phyloP scores from a whole-genome alignment of 2,797 vertebrate genomes.

The Pseudochirops corinnae region DNA sequence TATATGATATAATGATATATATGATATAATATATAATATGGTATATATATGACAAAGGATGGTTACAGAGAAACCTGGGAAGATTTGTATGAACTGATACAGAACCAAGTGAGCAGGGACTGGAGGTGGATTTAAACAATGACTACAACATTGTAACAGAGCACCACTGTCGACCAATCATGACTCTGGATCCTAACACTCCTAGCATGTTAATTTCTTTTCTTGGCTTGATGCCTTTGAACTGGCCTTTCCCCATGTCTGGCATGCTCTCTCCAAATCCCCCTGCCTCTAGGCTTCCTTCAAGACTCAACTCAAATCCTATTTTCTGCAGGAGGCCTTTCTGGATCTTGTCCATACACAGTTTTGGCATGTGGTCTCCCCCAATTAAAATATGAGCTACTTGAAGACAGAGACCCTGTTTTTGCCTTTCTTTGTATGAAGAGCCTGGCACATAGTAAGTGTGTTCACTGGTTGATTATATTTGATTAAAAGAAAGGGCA shows the following conservation, averaged over 20 bases:
- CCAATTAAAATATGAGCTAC: not conserved
- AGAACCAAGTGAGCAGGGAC: too few relatives aligned
- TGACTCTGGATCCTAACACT: not conserved
- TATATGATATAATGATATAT: too few relatives aligned
- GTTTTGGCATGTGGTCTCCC: not conserved
- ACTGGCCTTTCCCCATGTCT: not conserved
- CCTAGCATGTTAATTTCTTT: not conserved
- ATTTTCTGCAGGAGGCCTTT: not conserved
- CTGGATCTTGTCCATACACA: not conserved
- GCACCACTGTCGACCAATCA: not conserved
- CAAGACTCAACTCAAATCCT: not conserved
- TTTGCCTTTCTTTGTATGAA: not conserved
- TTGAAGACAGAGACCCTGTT: not conserved
- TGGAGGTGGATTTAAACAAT: not conserved
- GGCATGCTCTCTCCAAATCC: not conserved
- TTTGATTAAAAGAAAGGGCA: not conserved
- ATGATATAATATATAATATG: too few relatives aligned
- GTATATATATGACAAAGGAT: not conserved
- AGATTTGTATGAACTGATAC: not conserved
- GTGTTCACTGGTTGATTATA: not conserved
- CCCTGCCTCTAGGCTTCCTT: not conserved
- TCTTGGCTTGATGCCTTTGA: not conserved
- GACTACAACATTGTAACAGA: not conserved
- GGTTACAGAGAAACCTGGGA: not conserved
- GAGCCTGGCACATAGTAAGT: not conserved